A percentile compares a stretch with the other conserved stretches of the same genome.
phyloP scores from a whole-genome alignment of 2,888 invertebrate genomes.

The Caenorhabditis becei region DNA sequence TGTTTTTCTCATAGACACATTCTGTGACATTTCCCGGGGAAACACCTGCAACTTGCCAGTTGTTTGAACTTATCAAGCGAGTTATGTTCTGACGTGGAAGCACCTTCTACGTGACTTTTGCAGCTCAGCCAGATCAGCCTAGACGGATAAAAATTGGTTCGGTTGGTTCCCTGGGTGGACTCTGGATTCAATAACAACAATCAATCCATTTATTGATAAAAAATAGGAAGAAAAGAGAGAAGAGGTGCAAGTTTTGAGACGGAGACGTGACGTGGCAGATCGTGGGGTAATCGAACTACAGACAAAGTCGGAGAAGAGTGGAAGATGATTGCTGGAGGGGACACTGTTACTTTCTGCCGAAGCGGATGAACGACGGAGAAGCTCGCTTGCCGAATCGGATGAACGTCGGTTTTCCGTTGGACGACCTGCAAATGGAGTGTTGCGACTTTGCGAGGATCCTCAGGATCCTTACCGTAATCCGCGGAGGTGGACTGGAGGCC shows the following conservation, averaged over 20 bases:
- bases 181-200: conserved; percentile 20
- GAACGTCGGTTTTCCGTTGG: conserved; percentile 63
- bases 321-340: background rate
- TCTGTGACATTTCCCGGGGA: background rate
- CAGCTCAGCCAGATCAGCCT: background rate
- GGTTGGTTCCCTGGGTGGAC: too few relatives aligned
- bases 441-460: background rate
- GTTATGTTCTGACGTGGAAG: background rate
- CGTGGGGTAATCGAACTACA: conserved; percentile 31
- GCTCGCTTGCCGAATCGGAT: conserved; percentile 62
- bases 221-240: conserved; percentile 26
- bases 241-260: conserved; percentile 49
- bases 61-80: background rate
- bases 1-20: conserved; percentile 3
- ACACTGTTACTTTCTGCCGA: conserved; percentile 59
- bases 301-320: conserved; percentile 9
- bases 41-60: conserved; percentile 1
- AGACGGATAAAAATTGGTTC: too few relatives aligned
- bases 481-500: conserved; percentile 53
- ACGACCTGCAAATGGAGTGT: conserved; percentile 37
- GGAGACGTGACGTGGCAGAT: conserved; percentile 22
- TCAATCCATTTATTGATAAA: conserved; percentile 43
- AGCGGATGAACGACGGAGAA: conserved; percentile 62
- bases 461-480: conserved; percentile 50
- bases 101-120: conserved; percentile 6